phyloP scores from a whole-genome alignment of 1,140 invertebrate species.

The Micrasema minimum region DNA sequence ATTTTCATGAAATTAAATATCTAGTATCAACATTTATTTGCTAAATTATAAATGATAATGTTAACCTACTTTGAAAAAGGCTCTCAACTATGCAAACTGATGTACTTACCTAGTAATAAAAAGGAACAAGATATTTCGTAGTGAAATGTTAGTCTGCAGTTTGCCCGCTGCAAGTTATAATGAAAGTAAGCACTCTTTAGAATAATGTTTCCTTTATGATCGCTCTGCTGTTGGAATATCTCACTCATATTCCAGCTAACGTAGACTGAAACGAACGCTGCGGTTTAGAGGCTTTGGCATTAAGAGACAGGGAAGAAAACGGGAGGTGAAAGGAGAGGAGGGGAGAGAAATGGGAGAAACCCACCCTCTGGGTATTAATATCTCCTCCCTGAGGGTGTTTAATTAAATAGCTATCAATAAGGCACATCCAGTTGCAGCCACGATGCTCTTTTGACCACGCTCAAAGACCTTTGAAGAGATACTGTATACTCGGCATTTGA shows the following conservation, averaged over 20 bases:
- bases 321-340: constrained; percentile 3
- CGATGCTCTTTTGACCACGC: constrained; percentile 30
- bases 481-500: background rate
- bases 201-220: constrained; percentile 46
- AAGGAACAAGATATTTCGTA: too few species aligned
- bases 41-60: too few species aligned
- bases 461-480: constrained; percentile 25
- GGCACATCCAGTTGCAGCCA: constrained; percentile 29
- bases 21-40: too few species aligned
- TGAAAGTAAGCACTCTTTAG: constrained; percentile 19
- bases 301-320: constrained; percentile 2
- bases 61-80: too few species aligned
- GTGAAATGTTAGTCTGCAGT: constrained; percentile 19
- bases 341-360: constrained; percentile 1
- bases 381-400: constrained; percentile 22
- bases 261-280: constrained; percentile 44
- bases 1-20: too few species aligned
- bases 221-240: constrained; percentile 40
- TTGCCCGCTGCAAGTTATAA: constrained; percentile 37
- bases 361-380: constrained; percentile 27
- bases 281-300: constrained; percentile 39
- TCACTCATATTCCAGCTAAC: constrained; percentile 26
- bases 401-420: constrained; percentile 37
- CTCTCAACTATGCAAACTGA: too few species aligned
- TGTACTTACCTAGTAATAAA: too few species aligned